A percentile compares a stretch with the other conserved stretches of the same genome.
Conservation (phyloP, 2,888 invertebrate genomes). For the Cosmopolites sordidus region DNA sequence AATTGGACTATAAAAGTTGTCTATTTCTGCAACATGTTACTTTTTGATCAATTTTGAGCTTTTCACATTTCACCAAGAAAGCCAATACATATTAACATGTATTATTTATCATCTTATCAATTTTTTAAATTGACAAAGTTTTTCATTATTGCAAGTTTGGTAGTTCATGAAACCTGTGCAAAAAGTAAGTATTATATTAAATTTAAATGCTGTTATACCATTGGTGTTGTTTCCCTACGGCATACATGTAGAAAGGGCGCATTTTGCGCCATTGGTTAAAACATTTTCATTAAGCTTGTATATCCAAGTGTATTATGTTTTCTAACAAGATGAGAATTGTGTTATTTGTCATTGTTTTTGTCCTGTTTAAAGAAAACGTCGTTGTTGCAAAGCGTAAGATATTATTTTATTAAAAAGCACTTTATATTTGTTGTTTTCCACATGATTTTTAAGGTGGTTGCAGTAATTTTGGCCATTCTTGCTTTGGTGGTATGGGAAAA, state of each 20-base stretch:
- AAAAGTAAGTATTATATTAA: slow-evolving; percentile 1
- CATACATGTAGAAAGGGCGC: neutral
- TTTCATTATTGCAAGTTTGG: neutral
- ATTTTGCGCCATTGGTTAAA: neutral
- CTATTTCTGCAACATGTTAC: too few species aligned
- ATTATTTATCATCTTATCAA: neutral
- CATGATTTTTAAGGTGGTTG: slow-evolving; percentile 16
- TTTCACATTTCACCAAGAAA: too few species aligned
- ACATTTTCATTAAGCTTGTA: neutral
- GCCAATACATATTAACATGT: neutral
- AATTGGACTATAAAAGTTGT: too few species aligned
- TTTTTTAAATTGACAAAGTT: neutral
- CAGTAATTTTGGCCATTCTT: slow-evolving; percentile 20
- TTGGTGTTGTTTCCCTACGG: neutral
- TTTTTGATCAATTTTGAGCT: too few species aligned
- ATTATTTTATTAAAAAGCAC: neutral
- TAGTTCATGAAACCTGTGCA: neutral
- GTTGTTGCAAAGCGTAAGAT: neutral
- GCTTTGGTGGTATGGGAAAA: slow-evolving; percentile 21
- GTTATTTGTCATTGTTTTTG: neutral
- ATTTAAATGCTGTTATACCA: neutral
- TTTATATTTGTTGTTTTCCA: neutral
- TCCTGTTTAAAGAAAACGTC: neutral
- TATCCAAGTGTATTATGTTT: neutral
- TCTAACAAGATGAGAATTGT: neutral